Percentiles rank a stretch among this genome's conserved stretches.
Conservation (phyloP, 1,140 invertebrate genomes). For the Diabrotica virgifera region DNA sequence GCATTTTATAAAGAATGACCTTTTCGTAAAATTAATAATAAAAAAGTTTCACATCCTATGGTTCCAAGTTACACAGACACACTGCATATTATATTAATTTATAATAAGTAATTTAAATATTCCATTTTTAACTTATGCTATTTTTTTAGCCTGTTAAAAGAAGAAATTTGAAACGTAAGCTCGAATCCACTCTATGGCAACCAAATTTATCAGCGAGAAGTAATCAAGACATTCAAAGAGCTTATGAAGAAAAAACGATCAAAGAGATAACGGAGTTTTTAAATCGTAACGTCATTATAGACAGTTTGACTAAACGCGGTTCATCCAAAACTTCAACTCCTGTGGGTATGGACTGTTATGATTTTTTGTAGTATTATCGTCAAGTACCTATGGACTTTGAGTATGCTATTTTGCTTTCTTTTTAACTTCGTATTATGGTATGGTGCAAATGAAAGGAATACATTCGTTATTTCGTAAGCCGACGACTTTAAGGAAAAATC, state of each 20-base stretch:
- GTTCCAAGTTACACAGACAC: too few species aligned
- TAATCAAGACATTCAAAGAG: constrained; percentile 81
- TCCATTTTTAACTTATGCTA: not conserved
- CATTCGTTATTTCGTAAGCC: too few species aligned
- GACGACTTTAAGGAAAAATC: too few species aligned
- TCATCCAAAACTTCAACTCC: constrained; percentile 30
- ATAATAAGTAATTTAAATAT: too few species aligned
- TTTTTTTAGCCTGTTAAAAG: constrained; percentile 19
- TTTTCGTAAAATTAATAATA: too few species aligned
- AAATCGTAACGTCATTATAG: constrained; percentile 49
- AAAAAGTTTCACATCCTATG: too few species aligned
- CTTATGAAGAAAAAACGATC: constrained; percentile 73
- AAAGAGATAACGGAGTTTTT: constrained; percentile 65
- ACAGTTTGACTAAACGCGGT: not conserved
- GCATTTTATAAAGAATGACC: too few species aligned
- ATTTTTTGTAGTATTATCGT: not conserved
- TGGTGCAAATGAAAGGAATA: too few species aligned
- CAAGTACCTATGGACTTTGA: not conserved
- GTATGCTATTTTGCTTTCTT: too few species aligned
- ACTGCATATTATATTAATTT: too few species aligned
- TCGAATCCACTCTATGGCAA: constrained; percentile 63
- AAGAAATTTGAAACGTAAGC: constrained; percentile 28
- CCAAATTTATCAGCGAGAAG: constrained; percentile 68
- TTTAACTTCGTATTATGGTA: too few species aligned
- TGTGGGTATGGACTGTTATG: constrained; percentile 57